Base-by-base conservation (phyloP, 2,797 vertebrate genomes). In the Epinephelus coioides region DNA sequence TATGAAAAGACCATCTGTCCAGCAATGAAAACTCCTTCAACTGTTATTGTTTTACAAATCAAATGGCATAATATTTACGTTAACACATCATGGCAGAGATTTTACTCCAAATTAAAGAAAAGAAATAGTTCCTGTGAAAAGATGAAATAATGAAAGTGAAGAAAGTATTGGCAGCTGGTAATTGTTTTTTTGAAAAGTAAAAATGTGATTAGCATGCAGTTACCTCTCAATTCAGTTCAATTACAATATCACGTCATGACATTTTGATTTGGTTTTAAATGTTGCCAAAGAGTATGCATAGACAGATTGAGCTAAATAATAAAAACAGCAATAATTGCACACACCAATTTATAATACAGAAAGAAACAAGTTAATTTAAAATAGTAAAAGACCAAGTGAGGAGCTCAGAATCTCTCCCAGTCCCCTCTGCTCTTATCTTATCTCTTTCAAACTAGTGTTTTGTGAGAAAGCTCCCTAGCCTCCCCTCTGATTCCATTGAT, bases 401-500 rank as follows among this genome's bases (percentile, higher is more conserved):
- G 25, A 2, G 0, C 40, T 63, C 6, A 3, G 19, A 25, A 17
- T 60, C 8, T 55, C 50, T 54, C 6, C 57, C 50, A 21, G 0
- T 7, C 6, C 21, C n/a, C 12, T n/a, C 25, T 10, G 21, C 25
- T 78, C 68, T 77, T 75, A 47, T 74, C 75, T 69, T 2, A 43
- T 73, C 73, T 68, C 1, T 8, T 10, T 21, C 6, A 65, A 9
- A 1, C 65, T 38, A 0, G 3, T 66, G 73, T 76, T 21, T 57
- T 70, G 34, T 54, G 61, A 34, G 70, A 72, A 78, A 79, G 76
- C 69, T 34, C 46, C 46, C 53, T 65, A 59, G 46, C 60, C 12
- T 25, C 60, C 19, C 13, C 19, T 44, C 23, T 25, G 57, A 30
- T 27, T 27, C 6, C 49, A 84, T 79, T 53, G 85, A 78, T 87